Conservation (phyloP, 2,888 invertebrate genomes). For the Drosophila meridionalis region DNA sequence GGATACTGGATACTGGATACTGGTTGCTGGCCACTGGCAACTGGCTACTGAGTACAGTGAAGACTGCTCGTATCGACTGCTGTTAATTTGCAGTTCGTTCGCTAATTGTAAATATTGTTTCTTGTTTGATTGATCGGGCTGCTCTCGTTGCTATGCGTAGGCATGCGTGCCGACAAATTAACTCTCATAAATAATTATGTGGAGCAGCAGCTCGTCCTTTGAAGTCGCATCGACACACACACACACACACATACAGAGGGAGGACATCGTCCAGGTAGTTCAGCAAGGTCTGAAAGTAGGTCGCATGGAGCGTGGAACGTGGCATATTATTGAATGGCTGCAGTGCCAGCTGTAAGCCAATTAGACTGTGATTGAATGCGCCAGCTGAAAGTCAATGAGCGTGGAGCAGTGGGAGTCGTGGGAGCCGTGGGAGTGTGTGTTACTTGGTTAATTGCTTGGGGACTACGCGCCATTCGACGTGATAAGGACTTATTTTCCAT, state of each 20-base stretch:
- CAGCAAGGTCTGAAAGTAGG: conserved; percentile 51
- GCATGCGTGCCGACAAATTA: conserved; percentile 66
- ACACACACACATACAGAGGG: not conserved
- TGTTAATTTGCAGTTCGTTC: conserved; percentile 53
- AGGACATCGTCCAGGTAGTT: conserved; percentile 8
- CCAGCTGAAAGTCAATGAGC: conserved; percentile 34
- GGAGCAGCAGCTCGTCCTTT: conserved; percentile 42
- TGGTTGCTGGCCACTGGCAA: not conserved
- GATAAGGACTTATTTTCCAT: conserved; percentile 3
- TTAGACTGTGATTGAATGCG: conserved; percentile 55
- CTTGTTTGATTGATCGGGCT: conserved; percentile 63
- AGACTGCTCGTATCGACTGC: conserved; percentile 16
- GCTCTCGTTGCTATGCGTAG: not conserved
- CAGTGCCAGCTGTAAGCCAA: conserved; percentile 45
- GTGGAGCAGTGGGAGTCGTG: not conserved
- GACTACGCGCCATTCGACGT: not conserved
- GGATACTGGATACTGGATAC: not conserved
- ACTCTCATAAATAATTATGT: conserved; percentile 74
- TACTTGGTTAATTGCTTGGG: conserved; percentile 33
- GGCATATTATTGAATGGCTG: conserved; percentile 38
- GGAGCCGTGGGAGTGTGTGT: not conserved
- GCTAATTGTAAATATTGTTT: conserved; percentile 73
- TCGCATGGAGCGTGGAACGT: conserved; percentile 31
- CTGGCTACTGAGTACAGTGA: not conserved
- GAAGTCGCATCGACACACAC: conserved; percentile 12